These are phyloP conservation scores for Keiferia lycopersicella DNA, from an alignment of 2,888 invertebrate genomes.

Conservation along the genomic window DNA sequence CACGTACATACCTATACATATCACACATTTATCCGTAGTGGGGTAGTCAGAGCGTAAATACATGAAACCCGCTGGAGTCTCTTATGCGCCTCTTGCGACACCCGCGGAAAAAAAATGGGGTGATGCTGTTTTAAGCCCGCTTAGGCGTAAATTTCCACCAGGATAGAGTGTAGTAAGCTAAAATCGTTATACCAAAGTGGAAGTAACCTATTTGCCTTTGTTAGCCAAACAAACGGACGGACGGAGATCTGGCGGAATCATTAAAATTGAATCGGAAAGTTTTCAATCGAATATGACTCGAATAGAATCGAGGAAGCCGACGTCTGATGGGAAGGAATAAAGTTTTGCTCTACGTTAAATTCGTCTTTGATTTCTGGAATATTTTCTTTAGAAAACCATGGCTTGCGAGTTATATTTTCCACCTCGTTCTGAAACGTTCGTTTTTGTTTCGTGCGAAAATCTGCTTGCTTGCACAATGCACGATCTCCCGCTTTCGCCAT, in stretches of 20 bases:
- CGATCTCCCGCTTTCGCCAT: too few relatives aligned
- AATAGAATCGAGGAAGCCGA: conserved; percentile 25
- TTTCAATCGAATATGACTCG: conserved; percentile 34
- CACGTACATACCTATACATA: too few relatives aligned
- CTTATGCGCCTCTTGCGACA: too few relatives aligned
- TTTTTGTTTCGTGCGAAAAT: too few relatives aligned
- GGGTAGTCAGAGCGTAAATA: too few relatives aligned
- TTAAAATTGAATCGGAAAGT: conserved; percentile 34
- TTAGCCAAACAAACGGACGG: conserved; percentile 26
- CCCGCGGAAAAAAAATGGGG: too few relatives aligned
- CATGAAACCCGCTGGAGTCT: too few relatives aligned
- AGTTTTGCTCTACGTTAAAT: not conserved
- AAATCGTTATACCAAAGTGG: not conserved
- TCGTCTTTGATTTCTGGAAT: not conserved
- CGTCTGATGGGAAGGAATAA: conserved; percentile 11
- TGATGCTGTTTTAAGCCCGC: not conserved
- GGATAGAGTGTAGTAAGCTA: not conserved
- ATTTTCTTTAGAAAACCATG: too few relatives aligned
- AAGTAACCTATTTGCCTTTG: conserved; percentile 22
- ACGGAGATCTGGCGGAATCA: conserved; percentile 26
- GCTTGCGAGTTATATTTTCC: too few relatives aligned
- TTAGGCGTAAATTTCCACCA: not conserved
- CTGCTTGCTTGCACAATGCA: too few relatives aligned
- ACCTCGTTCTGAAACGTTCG: too few relatives aligned
- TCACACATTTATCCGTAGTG: too few relatives aligned